Conservation (phyloP, 37 sponge, comb jelly and placozoan genomes). For the Spongilla lacustris region DNA sequence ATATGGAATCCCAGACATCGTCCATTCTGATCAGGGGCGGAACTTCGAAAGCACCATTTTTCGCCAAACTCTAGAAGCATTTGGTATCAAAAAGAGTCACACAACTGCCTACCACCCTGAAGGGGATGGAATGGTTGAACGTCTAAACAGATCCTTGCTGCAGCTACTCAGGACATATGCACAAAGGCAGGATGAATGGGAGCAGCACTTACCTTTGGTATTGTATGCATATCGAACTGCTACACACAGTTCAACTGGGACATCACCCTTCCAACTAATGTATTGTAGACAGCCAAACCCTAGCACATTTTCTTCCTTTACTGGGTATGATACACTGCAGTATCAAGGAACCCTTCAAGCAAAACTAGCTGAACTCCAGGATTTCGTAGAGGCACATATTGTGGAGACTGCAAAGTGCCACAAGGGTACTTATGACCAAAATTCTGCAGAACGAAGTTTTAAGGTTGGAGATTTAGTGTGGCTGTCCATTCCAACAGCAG, state of each 20-base stretch:
- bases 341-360: no score
- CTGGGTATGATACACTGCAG: neutral
- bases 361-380: conserved; percentile 22
- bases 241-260: conserved; percentile 30
- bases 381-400: conserved; percentile 22
- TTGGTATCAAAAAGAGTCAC: conserved; percentile 33
- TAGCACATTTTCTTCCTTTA: neutral
- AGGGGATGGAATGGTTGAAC: conserved; percentile 67
- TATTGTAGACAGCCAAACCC: conserved; percentile 30
- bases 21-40: conserved; percentile 25
- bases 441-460: neutral
- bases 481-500: conserved; percentile 41
- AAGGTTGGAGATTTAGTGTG: conserved; percentile 24
- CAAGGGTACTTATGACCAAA: conserved; percentile 26
- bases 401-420: conserved; percentile 17
- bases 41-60: conserved; percentile 61
- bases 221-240: conserved; percentile 57
- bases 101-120: conserved; percentile 61
- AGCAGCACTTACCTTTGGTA: conserved; percentile 43
- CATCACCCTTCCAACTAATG: conserved; percentile 55
- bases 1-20: neutral
- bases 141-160: conserved; percentile 54
- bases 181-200: conserved; percentile 43
- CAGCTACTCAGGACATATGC: conserved; percentile 52
- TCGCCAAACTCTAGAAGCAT: conserved; percentile 34